A percentile compares a stretch with the other conserved stretches of the same genome.
These are phyloP conservation scores for Periphyllus acericola DNA, from an alignment of 2,888 invertebrate species.

Conservation along the genomic window DNA sequence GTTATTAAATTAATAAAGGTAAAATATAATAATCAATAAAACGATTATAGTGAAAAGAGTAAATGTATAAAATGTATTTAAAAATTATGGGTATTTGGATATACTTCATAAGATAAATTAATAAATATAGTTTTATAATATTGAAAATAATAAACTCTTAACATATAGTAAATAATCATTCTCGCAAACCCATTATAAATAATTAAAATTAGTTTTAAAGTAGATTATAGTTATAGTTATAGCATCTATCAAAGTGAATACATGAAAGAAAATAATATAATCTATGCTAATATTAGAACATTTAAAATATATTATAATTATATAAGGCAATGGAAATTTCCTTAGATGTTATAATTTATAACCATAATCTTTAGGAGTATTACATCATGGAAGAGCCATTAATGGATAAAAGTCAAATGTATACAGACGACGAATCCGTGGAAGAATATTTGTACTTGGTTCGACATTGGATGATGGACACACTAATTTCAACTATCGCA, in stretches of 20 bases:
- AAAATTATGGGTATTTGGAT: too few species aligned
- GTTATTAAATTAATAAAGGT: constrained; percentile 39
- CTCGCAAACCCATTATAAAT: too few species aligned
- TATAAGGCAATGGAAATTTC: too few species aligned
- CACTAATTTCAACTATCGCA: constrained; percentile 23
- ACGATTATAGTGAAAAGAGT: too few species aligned
- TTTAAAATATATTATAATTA: not conserved
- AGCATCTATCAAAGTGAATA: too few species aligned
- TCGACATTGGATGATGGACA: constrained; percentile 41
- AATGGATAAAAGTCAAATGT: constrained; percentile 9
- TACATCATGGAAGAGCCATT: constrained; percentile 32
- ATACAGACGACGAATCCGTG: constrained; percentile 24
- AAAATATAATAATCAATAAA: not conserved
- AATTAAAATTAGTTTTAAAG: too few species aligned
- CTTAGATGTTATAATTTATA: not conserved
- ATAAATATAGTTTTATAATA: too few species aligned
- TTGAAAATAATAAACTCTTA: too few species aligned
- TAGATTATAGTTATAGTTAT: too few species aligned
- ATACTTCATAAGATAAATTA: too few species aligned
- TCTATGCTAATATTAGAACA: not conserved
- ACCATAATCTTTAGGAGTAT: constrained; percentile 5
- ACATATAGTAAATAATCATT: too few species aligned
- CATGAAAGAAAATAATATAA: not conserved
- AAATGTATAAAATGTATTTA: too few species aligned
- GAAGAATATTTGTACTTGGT: constrained; percentile 36